Base-by-base conservation (phyloP, 92 coral and sea anemone genomes). In the Phymanthus crucifer region DNA sequence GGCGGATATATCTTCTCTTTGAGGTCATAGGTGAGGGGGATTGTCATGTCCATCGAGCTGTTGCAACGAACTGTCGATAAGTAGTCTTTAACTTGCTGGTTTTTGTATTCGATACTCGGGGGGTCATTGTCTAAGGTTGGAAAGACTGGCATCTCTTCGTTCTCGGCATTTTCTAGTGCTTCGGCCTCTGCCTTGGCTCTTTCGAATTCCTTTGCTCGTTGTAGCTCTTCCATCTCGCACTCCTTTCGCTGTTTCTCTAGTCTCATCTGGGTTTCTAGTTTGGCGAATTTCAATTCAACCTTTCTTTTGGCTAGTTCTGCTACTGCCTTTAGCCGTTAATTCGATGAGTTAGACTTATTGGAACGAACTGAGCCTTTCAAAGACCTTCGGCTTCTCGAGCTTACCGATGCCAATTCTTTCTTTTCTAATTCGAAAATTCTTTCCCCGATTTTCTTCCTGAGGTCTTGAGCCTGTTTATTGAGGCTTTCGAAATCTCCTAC, bases 101-200 rank as follows among this genome's bases (percentile, higher is more conserved):
- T 71, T 46, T 56, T 78, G 36, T 0, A 38, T 33, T 74, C 76
- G 12, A 72, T 80, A 27, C 64, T 37, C 29, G 21, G 34, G 76
- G 82, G 70, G 46, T 73, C 75, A 58, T 13, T 32, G 21, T 43
- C 58, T 40, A 43, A 43, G 34, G 23, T 31, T 40, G 65, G 78
- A 19, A 50, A 73, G 6, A 6, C n/a, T 19, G 37, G 43, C 37
- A 35, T 74, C 38, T 74, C 52, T 70, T 76, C 83, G 14, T 83
- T 78, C 58, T 85, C 89, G 67, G 80, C 24, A 58, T 45, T 79
- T 23, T 40, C 37, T 66, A 85, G 27, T 26, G 81, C 89, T 40
- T 79, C 81, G 6, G 80, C 86, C 58, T 73, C 86, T 75, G 86
- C 86, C 24, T 81, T 86, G 32, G 67, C 86, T 21, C 78, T 81